A percentile compares a stretch with the other conserved stretches of the same genome.
Conservation (phyloP, 30 jellyfish, hydroid and myxozoan species). For the Aurelia aurita complex sp. Pacific region DNA sequence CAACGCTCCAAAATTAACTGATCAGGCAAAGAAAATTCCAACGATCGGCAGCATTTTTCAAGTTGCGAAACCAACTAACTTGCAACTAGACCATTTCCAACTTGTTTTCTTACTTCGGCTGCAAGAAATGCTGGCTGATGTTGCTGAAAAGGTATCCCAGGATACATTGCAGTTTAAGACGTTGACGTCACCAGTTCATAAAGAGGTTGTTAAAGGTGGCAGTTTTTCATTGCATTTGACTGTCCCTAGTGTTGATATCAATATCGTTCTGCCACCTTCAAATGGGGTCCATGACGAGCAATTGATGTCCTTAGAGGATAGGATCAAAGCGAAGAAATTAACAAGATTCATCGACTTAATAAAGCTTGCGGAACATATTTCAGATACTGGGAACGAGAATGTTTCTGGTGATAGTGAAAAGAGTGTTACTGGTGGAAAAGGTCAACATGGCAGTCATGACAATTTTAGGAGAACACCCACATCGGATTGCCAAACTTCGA, state of each 20-base stretch:
- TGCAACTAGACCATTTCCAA: slow-evolving; percentile 97
- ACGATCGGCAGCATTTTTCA: slow-evolving; percentile 68
- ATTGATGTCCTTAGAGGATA: slow-evolving; percentile 41
- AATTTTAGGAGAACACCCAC: neutral
- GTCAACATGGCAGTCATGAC: neutral
- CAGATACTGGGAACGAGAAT: neutral
- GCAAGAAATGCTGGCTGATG: slow-evolving; percentile 77
- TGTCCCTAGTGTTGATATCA: slow-evolving; percentile 70
- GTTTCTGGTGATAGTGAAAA: neutral
- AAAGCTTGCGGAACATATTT: neutral
- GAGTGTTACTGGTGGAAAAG: neutral
- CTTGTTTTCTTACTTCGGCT: slow-evolving; percentile 80
- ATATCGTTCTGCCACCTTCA: slow-evolving; percentile 76
- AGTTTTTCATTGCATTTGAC: slow-evolving; percentile 62
- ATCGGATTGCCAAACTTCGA: neutral
- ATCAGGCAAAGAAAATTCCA: slow-evolving; percentile 30
- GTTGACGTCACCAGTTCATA: slow-evolving; percentile 42
- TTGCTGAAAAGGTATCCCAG: slow-evolving; percentile 49
- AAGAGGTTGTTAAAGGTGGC: neutral
- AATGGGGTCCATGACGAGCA: slow-evolving; percentile 68
- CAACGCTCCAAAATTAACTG: neutral
- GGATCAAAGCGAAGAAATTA: slow-evolving; percentile 34
- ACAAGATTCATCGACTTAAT: slow-evolving; percentile 19
- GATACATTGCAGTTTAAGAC: slow-evolving; percentile 67
- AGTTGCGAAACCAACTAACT: slow-evolving; percentile 54